A percentile compares a stretch with the other conserved stretches of the same genome.
phyloP scores from a whole-genome alignment of 2,797 vertebrate species.

The Novumbra hubbsi region DNA sequence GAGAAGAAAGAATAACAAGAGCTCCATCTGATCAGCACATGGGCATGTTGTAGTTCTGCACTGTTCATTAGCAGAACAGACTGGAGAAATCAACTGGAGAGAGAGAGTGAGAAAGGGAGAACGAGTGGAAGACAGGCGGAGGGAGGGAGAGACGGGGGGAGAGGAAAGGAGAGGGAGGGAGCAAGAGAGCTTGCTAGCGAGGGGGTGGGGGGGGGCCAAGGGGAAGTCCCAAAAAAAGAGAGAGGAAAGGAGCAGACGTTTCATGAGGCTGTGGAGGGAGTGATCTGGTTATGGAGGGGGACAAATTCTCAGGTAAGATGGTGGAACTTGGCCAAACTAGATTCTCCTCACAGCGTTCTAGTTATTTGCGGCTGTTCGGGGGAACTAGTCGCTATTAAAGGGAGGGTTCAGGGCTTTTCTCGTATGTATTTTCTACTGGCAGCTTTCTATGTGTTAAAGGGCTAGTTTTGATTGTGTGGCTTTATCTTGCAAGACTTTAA shows the following conservation, averaged over 20 bases:
- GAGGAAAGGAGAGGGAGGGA: constrained; percentile 32
- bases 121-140: constrained; percentile 33
- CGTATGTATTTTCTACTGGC: constrained; percentile 73
- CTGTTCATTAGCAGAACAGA: constrained; percentile 71
- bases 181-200: constrained; percentile 35
- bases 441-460: constrained; percentile 70
- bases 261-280: constrained; percentile 73
- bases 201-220: constrained; percentile 47
- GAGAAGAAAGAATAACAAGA: constrained; percentile 31
- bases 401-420: constrained; percentile 39
- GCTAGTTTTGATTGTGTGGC: constrained; percentile 40
- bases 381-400: constrained; percentile 29
- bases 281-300: constrained; percentile 76
- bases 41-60: constrained; percentile 71
- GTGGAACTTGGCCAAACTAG: constrained; percentile 23
- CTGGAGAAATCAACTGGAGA: constrained; percentile 64
- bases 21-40: constrained; percentile 80
- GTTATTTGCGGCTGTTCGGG: constrained; percentile 14
- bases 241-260: constrained; percentile 64
- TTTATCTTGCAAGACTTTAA: constrained; percentile 18
- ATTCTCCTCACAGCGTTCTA: constrained; percentile 18
- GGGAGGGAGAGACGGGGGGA: constrained; percentile 31
- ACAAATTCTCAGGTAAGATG: constrained; percentile 81
- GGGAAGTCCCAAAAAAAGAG: constrained; percentile 73
- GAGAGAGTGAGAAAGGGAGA: constrained; percentile 27